phyloP scores from a whole-genome alignment of 2,113 vertebrate species.

The Eidolon helvum region DNA sequence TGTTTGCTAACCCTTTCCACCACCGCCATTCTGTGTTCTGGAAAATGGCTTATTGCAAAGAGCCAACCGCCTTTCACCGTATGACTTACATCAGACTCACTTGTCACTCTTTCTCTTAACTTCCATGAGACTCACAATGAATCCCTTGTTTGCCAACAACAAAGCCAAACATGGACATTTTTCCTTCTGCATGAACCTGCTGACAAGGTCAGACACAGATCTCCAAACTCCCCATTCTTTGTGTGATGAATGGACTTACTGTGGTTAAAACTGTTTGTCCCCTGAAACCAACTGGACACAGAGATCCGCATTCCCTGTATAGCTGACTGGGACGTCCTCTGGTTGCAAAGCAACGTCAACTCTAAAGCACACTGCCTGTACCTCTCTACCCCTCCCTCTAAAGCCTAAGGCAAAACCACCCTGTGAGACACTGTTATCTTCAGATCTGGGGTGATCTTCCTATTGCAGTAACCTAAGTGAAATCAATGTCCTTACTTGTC shows the following conservation, averaged over 20 bases:
- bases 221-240: background rate
- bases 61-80: background rate
- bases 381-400: background rate
- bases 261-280: background rate
- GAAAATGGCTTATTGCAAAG: background rate
- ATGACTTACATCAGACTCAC: background rate
- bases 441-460: background rate
- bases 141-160: background rate
- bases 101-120: background rate
- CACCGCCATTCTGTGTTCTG: background rate
- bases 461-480: background rate
- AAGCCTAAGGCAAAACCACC: background rate
- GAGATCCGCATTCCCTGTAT: background rate
- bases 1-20: background rate
- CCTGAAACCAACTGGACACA: background rate
- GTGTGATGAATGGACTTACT: background rate
- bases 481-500: background rate
- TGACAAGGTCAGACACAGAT: background rate
- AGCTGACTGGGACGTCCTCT: background rate
- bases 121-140: background rate
- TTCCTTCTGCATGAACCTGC: background rate
- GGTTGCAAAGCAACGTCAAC: background rate
- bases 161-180: background rate
- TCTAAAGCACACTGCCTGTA: background rate
- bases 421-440: background rate